Conservation (phyloP, 1,140 invertebrate genomes). For the Pachyrhynchus sulphureomaculatus region DNA sequence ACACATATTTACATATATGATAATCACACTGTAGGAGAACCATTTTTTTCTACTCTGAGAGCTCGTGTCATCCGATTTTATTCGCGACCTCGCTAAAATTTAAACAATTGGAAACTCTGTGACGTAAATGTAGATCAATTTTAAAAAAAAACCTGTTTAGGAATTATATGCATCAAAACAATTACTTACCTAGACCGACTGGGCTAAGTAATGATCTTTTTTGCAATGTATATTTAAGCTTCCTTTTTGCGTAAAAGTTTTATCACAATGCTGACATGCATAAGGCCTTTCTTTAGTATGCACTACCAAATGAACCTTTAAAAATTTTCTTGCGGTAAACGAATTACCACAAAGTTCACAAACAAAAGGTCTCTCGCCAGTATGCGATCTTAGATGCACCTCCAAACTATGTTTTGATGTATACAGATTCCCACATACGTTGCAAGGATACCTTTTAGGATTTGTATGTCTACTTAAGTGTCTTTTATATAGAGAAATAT, state of each 20-base stretch:
- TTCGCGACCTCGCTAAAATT: too few species aligned
- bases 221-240: slow-evolving; percentile 41
- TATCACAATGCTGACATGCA: slow-evolving; percentile 49
- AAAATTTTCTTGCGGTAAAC: slow-evolving; percentile 39
- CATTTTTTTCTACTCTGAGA: too few species aligned
- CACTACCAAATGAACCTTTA: slow-evolving; percentile 38
- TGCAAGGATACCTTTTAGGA: slow-evolving; percentile 46
- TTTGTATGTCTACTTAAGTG: slow-evolving; percentile 40
- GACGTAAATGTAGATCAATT: too few species aligned
- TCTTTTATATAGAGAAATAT: slow-evolving; percentile 19
- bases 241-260: slow-evolving; percentile 39
- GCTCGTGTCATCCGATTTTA: too few species aligned
- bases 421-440: slow-evolving; percentile 38
- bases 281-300: slow-evolving; percentile 38
- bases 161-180: too few species aligned
- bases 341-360: slow-evolving; percentile 41
- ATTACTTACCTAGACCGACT: too few species aligned
- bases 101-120: too few species aligned
- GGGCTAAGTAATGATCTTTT: slow-evolving; percentile 42
- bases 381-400: slow-evolving; percentile 44
- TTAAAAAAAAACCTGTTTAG: too few species aligned
- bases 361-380: slow-evolving; percentile 54
- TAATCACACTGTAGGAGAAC: too few species aligned
- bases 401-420: slow-evolving; percentile 37
- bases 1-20: too few species aligned